phyloP scores from a whole-genome alignment of 2,888 invertebrate genomes.

The Sarcophaga variegata region DNA sequence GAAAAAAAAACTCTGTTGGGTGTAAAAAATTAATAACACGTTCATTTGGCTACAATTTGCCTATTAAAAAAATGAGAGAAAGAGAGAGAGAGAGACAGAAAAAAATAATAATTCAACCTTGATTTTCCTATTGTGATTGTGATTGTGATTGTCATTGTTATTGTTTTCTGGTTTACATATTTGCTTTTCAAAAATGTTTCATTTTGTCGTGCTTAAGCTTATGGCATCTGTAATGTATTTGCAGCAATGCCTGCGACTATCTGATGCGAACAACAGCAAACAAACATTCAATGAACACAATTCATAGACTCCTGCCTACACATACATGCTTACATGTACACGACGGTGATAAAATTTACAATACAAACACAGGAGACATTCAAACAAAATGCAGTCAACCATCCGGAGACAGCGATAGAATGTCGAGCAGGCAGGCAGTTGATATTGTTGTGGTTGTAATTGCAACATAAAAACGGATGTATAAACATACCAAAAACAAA shows the following conservation, averaged over 20 bases:
- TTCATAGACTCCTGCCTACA: slow-evolving; percentile 51
- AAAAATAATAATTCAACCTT: slow-evolving; percentile 34
- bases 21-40: slow-evolving; percentile 12
- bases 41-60: slow-evolving; percentile 42
- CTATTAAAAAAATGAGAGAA: slow-evolving; percentile 25
- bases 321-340: slow-evolving; percentile 15
- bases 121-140: slow-evolving; percentile 19
- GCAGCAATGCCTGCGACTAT: slow-evolving; percentile 65
- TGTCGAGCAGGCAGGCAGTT: slow-evolving; percentile 64
- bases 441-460: slow-evolving; percentile 69
- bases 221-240: slow-evolving; percentile 53
- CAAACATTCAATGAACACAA: slow-evolving; percentile 55
- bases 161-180: neutral
- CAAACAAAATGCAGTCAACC: slow-evolving; percentile 13
- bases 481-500: slow-evolving; percentile 53
- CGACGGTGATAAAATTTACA: neutral
- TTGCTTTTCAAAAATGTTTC: neutral
- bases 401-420: slow-evolving; percentile 51
- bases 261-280: slow-evolving; percentile 53
- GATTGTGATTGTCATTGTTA: no score
- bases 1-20: neutral
- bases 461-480: slow-evolving; percentile 69
- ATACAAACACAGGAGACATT: neutral
- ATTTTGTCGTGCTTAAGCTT: neutral
- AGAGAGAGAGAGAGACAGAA: no score